Evolutionary conservation across 1,140 invertebrate species (phyloP).

Genomic region (Drusus annulatus): DNA sequence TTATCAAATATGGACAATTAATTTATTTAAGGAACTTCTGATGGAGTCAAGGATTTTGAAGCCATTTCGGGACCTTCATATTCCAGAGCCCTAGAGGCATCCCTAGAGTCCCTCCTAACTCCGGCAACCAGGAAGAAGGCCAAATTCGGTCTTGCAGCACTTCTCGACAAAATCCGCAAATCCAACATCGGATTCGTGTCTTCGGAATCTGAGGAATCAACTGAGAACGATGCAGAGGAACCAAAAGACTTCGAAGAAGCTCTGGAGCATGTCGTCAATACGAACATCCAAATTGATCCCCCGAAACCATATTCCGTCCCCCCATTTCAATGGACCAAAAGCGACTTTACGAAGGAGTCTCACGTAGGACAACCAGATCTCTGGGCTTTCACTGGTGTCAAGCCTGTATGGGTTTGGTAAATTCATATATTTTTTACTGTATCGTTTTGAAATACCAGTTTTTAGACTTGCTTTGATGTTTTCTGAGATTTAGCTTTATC

Average conservation of each 20-base stretch:
- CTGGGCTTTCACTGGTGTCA: conserved; percentile 66
- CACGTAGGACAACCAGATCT: conserved; percentile 66
- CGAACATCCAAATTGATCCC: conserved; percentile 55
- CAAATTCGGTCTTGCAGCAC: conserved; percentile 50
- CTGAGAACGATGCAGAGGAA: conserved; percentile 65
- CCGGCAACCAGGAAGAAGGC: conserved; percentile 51
- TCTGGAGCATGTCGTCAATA: conserved; percentile 52
- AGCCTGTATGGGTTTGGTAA: conserved; percentile 68
- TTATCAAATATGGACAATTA: too few relatives aligned
- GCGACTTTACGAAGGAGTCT: conserved; percentile 62
- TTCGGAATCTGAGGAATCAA: conserved; percentile 60
- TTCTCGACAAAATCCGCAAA: conserved; percentile 52
- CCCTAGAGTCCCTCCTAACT: conserved; percentile 52
- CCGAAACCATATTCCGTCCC: conserved; percentile 52
- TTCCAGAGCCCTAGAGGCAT: conserved; percentile 54
- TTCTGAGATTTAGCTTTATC: too few relatives aligned
- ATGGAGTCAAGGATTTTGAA: conserved; percentile 61
- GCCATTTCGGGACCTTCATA: conserved; percentile 67
- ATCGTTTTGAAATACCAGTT: too few relatives aligned
- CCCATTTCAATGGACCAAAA: conserved; percentile 69
- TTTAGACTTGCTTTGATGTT: too few relatives aligned
- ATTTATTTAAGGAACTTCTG: conserved; percentile 41
- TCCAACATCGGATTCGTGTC: conserved; percentile 49
- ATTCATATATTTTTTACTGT: neutral
- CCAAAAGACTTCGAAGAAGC: conserved; percentile 61